Base-by-base conservation (phyloP, 2,888 invertebrate species). In the Caenorhabditis zanzibari region DNA sequence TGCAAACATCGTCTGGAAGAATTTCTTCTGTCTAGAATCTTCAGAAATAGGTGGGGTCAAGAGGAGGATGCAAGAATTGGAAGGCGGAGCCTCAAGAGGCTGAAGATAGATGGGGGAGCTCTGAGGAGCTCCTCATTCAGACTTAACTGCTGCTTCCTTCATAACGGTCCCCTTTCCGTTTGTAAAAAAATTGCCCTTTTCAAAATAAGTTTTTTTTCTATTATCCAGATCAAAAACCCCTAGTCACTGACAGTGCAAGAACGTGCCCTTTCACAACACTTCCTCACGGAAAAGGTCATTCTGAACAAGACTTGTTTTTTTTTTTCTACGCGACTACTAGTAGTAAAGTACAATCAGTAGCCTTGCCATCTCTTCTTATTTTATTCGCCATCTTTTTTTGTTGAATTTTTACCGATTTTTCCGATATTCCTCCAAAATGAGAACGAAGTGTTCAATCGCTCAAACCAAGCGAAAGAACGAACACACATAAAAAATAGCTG, bases 271-370 rank as follows among this genome's bases (percentile, higher is more conserved):
- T 77, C 58, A 59, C 16, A 22, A 75, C 12, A 54, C 26, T 22
- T 56, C 49, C 44, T 32, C 32, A 22, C 76, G 52, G 22, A n/a
- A 77, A 77, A 77, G 77, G 77, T 77, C 69, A 69, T 69, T 77
- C 19, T 16, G 77, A 77, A 77, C 77, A 69, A 77, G 63, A 76
- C 58, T 49, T 61, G 68, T 63, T 77, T 69, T 61, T n/a, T n/a
- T 77, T 77, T 69, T 68, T 68, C 38, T 49, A n/a, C 12, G n/a
- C n/a, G 19, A 19, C 56, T 24, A 22, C 19, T 41, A 54, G 54
- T 54, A 26, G 49, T 9, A 19, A 14, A 54, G 54, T 54, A 14
- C 24, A 54, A 54, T 54, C 71, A 35, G 32, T 52, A 24, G 26
- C 5, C 10, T 4, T 9, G 16, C 38, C 41, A 26, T 71, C 32